Base-by-base conservation (phyloP, 1,140 invertebrate species). In the Drosophila tropicalis region DNA sequence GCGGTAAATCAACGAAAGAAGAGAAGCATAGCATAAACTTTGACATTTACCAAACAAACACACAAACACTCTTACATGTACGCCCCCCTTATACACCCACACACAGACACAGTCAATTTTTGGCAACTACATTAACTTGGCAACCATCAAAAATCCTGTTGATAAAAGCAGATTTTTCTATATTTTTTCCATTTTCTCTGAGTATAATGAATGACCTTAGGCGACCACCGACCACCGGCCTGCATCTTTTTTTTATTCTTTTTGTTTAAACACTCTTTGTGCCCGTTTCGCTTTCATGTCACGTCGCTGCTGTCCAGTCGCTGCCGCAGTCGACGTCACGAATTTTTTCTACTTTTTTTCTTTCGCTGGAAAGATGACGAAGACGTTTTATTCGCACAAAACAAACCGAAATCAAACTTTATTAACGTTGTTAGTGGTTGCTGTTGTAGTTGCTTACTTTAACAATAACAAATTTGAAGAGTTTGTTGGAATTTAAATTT, bases 221-320 rank as follows among this genome's bases (percentile, higher is more conserved):
- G 22, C 12, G 60, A 58, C 34, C 56, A 36, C 32, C 36, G 70
- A 65, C 67, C 79, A 82, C 83, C 83, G 83, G 81, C 84, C 83
- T 72, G 55, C 55, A 67, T 63, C 29, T 62, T 73, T 69, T 34
- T 81, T 68, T 56, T 63, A 67, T 65, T 70, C 60, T 55, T 72
- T 62, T 69, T 76, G 64, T 76, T 76, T 70, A 62, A 44, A 39
- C 73, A 36, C 73, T 75, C 72, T 70, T 65, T 73, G 65, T 44
- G 62, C 74, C 70, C 64, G 72, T 68, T 89, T 84, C 67, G 81
- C 74, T 75, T 81, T 90, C 84, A 89, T 85, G 85, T 89, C 85
- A 89, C 85, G 78, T 78, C 78, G 62, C 67, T 51, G 54, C 64
- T 36, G 56, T 34, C 72, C 64, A 68, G 70, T 68, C 73, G 39